Conservation (phyloP, 2,797 vertebrate species). For the Geotrypetes seraphini region DNA sequence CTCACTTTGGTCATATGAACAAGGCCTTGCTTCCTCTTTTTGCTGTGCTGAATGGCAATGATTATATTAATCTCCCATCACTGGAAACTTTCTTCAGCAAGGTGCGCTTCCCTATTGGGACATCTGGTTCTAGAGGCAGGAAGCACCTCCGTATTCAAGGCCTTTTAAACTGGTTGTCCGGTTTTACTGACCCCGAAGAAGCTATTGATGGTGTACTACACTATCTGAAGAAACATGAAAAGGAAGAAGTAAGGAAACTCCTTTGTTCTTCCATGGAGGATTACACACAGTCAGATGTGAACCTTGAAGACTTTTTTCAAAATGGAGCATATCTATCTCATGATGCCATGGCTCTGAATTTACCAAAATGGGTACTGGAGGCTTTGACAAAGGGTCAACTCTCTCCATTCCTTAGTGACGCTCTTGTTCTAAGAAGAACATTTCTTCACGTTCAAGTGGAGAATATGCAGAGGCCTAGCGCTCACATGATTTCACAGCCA, state of each 20-base stretch:
- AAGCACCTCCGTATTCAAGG: constrained; percentile 52
- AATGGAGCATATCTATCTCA: constrained; percentile 18
- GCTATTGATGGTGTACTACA: constrained; percentile 62
- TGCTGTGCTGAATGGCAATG: constrained; percentile 79
- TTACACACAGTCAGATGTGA: constrained; percentile 59
- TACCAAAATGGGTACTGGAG: constrained; percentile 59
- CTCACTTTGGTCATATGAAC: constrained; percentile 58
- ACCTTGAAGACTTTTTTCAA: constrained; percentile 66
- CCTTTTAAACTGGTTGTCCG: constrained; percentile 73
- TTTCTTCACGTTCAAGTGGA: constrained; percentile 82
- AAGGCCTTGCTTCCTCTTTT: constrained; percentile 72
- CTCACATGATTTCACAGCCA: constrained; percentile 56
- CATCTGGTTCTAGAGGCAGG: constrained; percentile 16
- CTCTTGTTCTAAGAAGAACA: constrained; percentile 58
- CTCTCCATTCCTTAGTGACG: constrained; percentile 62
- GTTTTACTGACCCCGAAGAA: constrained; percentile 47
- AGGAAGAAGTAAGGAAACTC: constrained; percentile 36
- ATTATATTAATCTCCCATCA: constrained; percentile 54
- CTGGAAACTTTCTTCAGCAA: constrained; percentile 54
- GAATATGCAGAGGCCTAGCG: constrained; percentile 66
- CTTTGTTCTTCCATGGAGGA: constrained; percentile 64
- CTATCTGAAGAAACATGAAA: constrained; percentile 44
- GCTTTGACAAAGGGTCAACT: constrained; percentile 57
- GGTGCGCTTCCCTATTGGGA: constrained; percentile 20
- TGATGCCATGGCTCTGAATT: constrained; percentile 11